A percentile compares a stretch with the other conserved stretches of the same genome.
These are phyloP conservation scores for Phrynosoma platyrhinos DNA, from an alignment of 2,113 vertebrate genomes.

Conservation along the genomic window DNA sequence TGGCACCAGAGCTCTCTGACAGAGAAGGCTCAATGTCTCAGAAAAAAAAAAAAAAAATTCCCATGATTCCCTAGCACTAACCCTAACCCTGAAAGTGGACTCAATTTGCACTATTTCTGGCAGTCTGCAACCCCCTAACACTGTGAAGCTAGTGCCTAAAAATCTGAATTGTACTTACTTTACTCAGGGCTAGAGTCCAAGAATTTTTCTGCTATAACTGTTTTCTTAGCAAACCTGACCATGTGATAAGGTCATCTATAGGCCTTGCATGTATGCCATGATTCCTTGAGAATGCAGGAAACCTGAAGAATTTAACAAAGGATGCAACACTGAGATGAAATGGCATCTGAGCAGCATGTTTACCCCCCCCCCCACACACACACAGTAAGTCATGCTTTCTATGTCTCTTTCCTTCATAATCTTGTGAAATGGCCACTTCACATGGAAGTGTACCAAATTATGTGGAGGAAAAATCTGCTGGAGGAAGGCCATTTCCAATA, in stretches of 20 bases:
- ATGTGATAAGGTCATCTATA: not conserved
- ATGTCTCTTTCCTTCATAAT: no score
- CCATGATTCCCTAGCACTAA: no score
- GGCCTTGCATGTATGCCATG: not conserved
- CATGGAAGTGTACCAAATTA: not conserved
- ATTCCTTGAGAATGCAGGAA: not conserved
- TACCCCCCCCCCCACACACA: not conserved
- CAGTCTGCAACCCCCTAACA: no score
- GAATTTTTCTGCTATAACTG: not conserved
- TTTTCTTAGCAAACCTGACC: not conserved
- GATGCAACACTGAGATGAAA: not conserved
- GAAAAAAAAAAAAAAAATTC: no score
- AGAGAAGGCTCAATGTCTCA: no score
- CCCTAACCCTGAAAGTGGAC: no score
- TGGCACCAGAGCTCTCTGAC: no score
- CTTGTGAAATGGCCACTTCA: not conserved
- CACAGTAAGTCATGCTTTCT: no score
- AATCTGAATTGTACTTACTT: slow-evolving; percentile 2
- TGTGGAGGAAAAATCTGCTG: not conserved
- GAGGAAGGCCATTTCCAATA: not conserved
- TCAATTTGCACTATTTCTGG: no score
- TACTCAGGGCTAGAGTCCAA: not conserved
- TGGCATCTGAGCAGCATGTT: not conserved
- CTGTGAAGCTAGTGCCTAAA: not conserved
- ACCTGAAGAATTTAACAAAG: not conserved